Evolutionary conservation across 1,140 invertebrate genomes (phyloP).

Genomic region (Tetragonula clypearis): DNA sequence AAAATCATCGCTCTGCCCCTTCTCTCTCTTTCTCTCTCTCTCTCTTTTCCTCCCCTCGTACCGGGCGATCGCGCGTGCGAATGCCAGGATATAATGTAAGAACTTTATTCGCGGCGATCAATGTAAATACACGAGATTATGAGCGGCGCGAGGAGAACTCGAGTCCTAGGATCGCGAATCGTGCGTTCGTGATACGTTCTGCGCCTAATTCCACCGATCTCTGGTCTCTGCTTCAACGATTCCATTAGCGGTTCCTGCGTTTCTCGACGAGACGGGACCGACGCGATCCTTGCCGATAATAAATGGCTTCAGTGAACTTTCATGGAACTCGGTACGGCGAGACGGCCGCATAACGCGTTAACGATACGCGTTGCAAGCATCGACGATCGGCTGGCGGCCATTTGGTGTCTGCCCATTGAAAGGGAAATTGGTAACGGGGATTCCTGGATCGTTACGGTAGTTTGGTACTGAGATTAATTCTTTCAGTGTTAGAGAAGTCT

Average conservation of each 20-base stretch:
- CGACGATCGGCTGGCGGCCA: background rate
- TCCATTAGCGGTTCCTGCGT: conserved; percentile 36
- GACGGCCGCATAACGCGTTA: background rate
- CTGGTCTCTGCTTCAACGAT: conserved; percentile 33
- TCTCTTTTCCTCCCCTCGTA: too few relatives aligned
- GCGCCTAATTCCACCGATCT: conserved; percentile 56
- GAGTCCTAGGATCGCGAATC: too few relatives aligned
- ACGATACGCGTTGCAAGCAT: background rate
- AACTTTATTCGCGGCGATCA: conserved; percentile 61
- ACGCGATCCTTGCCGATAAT: conserved; percentile 29
- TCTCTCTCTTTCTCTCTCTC: too few relatives aligned
- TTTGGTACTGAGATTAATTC: background rate
- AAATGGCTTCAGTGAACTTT: conserved; percentile 24
- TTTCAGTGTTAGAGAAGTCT: background rate
- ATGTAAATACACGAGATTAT: conserved; percentile 66
- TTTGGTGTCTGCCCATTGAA: background rate
- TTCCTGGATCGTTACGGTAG: background rate
- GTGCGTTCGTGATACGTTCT: conserved; percentile 42
- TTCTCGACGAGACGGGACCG: background rate
- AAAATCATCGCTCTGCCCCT: background rate
- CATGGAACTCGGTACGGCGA: conserved; percentile 9
- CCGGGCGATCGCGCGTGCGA: conserved; percentile 23
- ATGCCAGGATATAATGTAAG: conserved; percentile 61
- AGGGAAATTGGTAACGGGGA: conserved; percentile 1
- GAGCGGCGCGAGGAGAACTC: conserved; percentile 33